These are phyloP conservation scores for Sphecodes monilicornis DNA, from an alignment of 2,888 invertebrate species.

Conservation along the genomic window DNA sequence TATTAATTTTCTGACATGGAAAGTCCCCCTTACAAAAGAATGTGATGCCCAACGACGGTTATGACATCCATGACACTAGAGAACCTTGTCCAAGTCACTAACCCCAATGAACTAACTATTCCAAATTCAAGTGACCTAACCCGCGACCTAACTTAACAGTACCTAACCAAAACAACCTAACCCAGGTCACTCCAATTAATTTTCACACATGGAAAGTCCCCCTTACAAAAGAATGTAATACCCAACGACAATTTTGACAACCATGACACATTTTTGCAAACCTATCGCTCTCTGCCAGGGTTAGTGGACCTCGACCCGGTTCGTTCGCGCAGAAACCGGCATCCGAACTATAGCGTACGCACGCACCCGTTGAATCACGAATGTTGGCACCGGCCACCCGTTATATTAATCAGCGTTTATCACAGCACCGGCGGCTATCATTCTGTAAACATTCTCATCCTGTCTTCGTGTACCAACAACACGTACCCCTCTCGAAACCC, in stretches of 20 bases:
- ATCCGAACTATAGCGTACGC: not conserved
- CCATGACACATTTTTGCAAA: not conserved
- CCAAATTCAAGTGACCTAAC: too few relatives aligned
- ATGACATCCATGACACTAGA: not conserved
- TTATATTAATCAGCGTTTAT: slow-evolving; percentile 48
- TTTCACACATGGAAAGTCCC: not conserved
- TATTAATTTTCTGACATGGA: not conserved
- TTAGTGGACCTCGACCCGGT: slow-evolving; percentile 6
- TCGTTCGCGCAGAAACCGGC: not conserved
- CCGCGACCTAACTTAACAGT: too few relatives aligned
- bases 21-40: not conserved
- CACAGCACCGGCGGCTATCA: slow-evolving; percentile 56
- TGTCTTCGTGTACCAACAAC: not conserved
- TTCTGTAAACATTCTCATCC: slow-evolving; percentile 34
- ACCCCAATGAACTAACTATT: too few relatives aligned
- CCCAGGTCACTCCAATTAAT: not conserved
- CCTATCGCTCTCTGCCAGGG: not conserved
- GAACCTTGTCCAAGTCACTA: too few relatives aligned
- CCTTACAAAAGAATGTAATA: not conserved
- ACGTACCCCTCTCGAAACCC: not conserved
- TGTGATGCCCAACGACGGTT: not conserved
- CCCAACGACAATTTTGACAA: not conserved
- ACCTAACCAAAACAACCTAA: too few relatives aligned
- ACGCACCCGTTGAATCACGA: slow-evolving; percentile 21
- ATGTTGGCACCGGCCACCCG: slow-evolving; percentile 25